These are phyloP conservation scores for Lepidurus couesii DNA, from an alignment of 1,140 invertebrate species.

Conservation along the genomic window DNA sequence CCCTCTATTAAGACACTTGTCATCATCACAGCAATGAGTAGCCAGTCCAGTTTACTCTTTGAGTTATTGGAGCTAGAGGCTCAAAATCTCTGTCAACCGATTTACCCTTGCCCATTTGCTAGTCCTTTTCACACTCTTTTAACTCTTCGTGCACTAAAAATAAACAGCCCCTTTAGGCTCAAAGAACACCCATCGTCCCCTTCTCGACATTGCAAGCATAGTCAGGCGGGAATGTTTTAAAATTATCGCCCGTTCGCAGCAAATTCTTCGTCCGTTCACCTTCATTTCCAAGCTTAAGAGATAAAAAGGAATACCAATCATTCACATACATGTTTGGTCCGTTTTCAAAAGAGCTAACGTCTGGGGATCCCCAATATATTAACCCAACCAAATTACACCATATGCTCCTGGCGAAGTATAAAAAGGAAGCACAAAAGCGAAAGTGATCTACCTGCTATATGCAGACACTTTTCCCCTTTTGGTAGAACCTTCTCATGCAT, in stretches of 20 bases:
- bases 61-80: background rate
- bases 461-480: background rate
- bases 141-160: background rate
- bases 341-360: background rate
- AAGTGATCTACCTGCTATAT: slow-evolving; percentile 5
- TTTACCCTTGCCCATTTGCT: background rate
- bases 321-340: background rate
- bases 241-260: background rate
- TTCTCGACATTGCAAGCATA: too few species aligned
- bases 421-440: background rate
- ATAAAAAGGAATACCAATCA: background rate
- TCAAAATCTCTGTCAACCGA: background rate
- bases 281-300: slow-evolving; percentile 4
- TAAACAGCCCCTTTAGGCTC: background rate
- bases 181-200: too few species aligned
- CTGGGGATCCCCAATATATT: background rate
- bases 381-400: background rate
- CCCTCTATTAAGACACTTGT: background rate
- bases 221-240: too few species aligned
- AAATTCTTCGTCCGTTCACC: slow-evolving; percentile 8
- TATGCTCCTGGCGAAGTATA: background rate
- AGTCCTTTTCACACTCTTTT: background rate
- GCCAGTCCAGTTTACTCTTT: background rate
- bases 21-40: background rate
- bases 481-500: background rate